Evolutionary conservation across 2,797 vertebrate genomes (phyloP).

Genomic region (Rhadinocentrus ornatus): DNA sequence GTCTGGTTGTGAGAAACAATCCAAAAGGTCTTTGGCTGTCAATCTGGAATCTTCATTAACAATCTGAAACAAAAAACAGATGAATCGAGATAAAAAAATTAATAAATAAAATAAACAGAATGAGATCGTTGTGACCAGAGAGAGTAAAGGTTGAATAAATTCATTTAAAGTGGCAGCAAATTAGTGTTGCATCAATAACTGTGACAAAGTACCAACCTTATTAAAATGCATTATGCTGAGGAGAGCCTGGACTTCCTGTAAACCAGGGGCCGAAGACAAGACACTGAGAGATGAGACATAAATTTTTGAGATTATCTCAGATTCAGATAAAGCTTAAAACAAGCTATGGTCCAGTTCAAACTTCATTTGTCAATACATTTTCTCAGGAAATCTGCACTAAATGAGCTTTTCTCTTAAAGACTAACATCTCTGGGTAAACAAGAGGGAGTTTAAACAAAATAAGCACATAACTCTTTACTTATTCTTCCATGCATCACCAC

Average conservation of each 20-base stretch:
- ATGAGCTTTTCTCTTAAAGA: not conserved
- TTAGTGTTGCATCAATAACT: not conserved
- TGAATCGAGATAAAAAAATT: constrained; percentile 10
- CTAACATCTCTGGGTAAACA: not conserved
- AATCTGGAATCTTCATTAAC: constrained; percentile 51
- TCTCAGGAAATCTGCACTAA: not conserved
- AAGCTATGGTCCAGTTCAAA: not conserved
- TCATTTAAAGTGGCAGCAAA: constrained; percentile 1
- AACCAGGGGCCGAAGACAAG: constrained; percentile 55
- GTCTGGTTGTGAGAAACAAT: constrained; percentile 71
- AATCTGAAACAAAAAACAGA: constrained; percentile 57
- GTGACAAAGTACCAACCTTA: constrained; percentile 54
- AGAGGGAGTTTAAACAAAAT: not conserved
- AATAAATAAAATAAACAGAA: not conserved
- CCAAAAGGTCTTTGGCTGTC: constrained; percentile 52
- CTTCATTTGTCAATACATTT: not conserved
- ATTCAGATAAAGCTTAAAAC: not conserved
- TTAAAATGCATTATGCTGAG: constrained; percentile 59
- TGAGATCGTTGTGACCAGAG: not conserved
- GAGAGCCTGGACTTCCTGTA: constrained; percentile 59
- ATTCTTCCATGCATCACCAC: not conserved
- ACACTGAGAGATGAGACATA: constrained; percentile 52
- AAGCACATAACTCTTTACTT: not conserved
- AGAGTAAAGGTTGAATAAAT: not conserved
- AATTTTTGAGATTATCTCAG: not conserved